These are phyloP conservation scores for Bombus fervidus DNA, from an alignment of 1,140 invertebrate species.

Conservation along the genomic window DNA sequence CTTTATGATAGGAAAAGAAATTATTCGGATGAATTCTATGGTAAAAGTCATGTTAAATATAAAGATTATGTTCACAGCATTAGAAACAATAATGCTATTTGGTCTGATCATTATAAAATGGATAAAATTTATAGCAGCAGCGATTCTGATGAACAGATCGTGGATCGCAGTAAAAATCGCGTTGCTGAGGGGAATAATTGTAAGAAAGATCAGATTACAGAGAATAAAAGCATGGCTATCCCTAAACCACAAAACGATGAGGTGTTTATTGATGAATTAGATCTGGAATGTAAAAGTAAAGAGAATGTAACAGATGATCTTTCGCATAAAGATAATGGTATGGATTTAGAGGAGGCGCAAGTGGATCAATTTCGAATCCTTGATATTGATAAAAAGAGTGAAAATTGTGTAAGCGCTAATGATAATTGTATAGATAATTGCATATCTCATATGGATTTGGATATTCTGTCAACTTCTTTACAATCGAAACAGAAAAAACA, in stretches of 20 bases:
- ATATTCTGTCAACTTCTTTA: neutral
- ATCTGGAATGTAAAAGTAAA: neutral
- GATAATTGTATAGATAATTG: neutral
- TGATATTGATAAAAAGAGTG: neutral
- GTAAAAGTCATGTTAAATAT: slow-evolving; percentile 7
- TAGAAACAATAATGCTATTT: slow-evolving; percentile 35
- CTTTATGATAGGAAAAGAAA: slow-evolving; percentile 27
- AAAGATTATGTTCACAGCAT: slow-evolving; percentile 31
- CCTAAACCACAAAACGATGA: neutral
- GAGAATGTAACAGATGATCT: neutral
- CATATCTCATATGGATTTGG: neutral
- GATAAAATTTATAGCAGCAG: slow-evolving; percentile 45
- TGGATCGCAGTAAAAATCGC: neutral
- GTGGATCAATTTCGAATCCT: neutral
- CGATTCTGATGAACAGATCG: slow-evolving; percentile 36
- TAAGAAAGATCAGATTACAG: neutral
- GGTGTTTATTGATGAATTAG: neutral
- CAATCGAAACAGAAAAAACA: neutral
- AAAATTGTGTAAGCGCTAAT: neutral
- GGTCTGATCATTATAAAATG: slow-evolving; percentile 18
- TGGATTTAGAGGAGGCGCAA: neutral
- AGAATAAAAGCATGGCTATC: neutral
- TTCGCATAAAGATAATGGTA: neutral
- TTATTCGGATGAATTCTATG: slow-evolving; percentile 21
- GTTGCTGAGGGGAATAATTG: neutral